Conservation (phyloP, 2,797 vertebrate species). For the Chelmon rostratus region DNA sequence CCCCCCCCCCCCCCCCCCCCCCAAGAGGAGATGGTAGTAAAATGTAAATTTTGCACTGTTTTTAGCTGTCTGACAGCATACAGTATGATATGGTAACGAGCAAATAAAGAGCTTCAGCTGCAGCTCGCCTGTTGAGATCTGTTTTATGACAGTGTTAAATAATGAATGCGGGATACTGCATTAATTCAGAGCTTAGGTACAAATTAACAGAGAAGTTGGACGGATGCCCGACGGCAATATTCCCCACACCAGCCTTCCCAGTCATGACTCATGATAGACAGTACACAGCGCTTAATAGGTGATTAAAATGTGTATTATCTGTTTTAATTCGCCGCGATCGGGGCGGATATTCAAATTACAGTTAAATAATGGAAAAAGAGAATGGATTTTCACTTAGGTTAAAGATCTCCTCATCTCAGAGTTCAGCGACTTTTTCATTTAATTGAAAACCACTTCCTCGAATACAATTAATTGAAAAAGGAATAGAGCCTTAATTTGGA, state of each 20-base stretch:
- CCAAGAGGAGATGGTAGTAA: neutral
- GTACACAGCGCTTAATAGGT: conserved; percentile 31
- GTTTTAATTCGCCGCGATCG: conserved; percentile 57
- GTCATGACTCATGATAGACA: conserved; percentile 42
- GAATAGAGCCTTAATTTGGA: conserved; percentile 82
- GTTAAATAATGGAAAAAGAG: conserved; percentile 72
- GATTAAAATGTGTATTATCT: conserved; percentile 64
- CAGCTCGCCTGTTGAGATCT: conserved; percentile 7
- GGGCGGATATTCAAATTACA: conserved; percentile 71
- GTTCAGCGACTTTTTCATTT: conserved; percentile 79
- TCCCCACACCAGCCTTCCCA: neutral
- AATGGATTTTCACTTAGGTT: conserved; percentile 77
- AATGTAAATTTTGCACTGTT: conserved; percentile 3
- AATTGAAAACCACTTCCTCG: conserved; percentile 79
- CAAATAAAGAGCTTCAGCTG: conserved; percentile 15
- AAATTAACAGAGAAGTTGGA: conserved; percentile 23
- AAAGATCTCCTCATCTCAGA: conserved; percentile 79
- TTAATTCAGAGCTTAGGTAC: conserved; percentile 26
- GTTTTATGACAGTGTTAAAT: conserved; percentile 35
- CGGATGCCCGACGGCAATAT: conserved; percentile 27
- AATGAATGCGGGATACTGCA: conserved; percentile 15
- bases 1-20: no score
- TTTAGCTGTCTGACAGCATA: conserved; percentile 11
- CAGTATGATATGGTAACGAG: conserved; percentile 8
- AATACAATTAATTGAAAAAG: conserved; percentile 83